These are phyloP conservation scores for Eupsilia transversa DNA, from an alignment of 2,888 invertebrate genomes.

Conservation along the genomic window DNA sequence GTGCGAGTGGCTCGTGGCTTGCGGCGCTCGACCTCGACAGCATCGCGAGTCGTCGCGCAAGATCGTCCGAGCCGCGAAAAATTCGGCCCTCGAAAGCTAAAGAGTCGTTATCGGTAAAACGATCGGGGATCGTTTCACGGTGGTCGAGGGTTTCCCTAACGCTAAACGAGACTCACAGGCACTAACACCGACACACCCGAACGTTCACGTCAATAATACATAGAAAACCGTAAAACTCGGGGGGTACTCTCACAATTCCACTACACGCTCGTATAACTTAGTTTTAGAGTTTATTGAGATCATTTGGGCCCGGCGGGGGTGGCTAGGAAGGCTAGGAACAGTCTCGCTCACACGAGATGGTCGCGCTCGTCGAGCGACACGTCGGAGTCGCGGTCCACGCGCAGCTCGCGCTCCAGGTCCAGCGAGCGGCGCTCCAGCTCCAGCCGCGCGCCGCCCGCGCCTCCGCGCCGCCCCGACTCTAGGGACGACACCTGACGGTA, in stretches of 20 bases:
- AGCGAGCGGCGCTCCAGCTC: constrained; percentile 88
- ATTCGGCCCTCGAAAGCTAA: constrained; percentile 81
- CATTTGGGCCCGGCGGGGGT: constrained; percentile 71
- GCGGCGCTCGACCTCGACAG: constrained; percentile 20
- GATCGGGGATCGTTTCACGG: constrained; percentile 76
- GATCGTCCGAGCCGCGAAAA: constrained; percentile 57
- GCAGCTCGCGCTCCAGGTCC: constrained; percentile 89
- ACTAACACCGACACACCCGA: constrained; percentile 86
- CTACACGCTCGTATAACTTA: constrained; percentile 86
- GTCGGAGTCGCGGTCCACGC: constrained; percentile 85
- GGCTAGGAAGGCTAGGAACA: constrained; percentile 13
- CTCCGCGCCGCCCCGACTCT: constrained; percentile 80
- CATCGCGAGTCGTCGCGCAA: constrained; percentile 10
- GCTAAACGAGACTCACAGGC: constrained; percentile 88
- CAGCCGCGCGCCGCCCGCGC: constrained; percentile 77
- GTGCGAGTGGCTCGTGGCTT: constrained; percentile 60
- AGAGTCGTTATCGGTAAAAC: constrained; percentile 85
- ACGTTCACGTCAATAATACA: constrained; percentile 85
- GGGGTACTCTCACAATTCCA: constrained; percentile 88
- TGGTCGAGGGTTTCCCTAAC: constrained; percentile 79
- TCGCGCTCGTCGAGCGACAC: constrained; percentile 87
- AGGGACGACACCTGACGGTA: constrained; percentile 84
- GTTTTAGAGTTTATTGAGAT: constrained; percentile 88
- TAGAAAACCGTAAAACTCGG: constrained; percentile 87
- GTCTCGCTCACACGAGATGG: constrained; percentile 81